Evolutionary conservation across 2,888 invertebrate species (phyloP).

Genomic region (Allacma fusca): DNA sequence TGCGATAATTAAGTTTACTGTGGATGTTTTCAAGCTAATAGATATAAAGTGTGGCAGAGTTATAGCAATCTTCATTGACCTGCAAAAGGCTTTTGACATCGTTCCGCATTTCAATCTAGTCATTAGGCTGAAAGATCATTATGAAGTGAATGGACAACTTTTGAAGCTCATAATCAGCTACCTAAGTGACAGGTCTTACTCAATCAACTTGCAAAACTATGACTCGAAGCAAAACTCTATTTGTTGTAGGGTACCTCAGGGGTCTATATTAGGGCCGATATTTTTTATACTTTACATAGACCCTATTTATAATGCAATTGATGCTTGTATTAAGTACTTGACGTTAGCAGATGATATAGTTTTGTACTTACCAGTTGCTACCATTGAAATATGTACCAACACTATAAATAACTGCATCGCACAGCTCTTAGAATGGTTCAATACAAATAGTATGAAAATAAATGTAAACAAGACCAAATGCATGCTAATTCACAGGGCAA

Average conservation of each 20-base stretch:
- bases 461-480: not conserved
- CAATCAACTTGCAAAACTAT: not conserved
- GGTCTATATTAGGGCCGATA: not conserved
- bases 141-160: not conserved
- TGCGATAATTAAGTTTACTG: not conserved
- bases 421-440: not conserved
- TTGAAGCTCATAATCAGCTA: not conserved
- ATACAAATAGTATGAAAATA: not conserved
- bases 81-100: conserved; percentile 16
- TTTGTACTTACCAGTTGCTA: not conserved
- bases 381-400: not conserved
- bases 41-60: conserved; percentile 2
- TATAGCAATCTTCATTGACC: conserved; percentile 16
- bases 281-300: not conserved
- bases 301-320: not conserved
- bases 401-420: not conserved
- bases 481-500: conserved; percentile 5
- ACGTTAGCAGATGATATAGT: not conserved
- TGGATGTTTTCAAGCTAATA: not conserved
- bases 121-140: not conserved
- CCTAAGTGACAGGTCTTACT: not conserved
- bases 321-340: not conserved
- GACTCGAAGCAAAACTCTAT: not conserved
- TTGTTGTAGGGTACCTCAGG: not conserved
- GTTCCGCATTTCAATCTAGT: not conserved